Base-by-base conservation (phyloP, 1,140 invertebrate genomes). In the Ctenoplectra terminalis region DNA sequence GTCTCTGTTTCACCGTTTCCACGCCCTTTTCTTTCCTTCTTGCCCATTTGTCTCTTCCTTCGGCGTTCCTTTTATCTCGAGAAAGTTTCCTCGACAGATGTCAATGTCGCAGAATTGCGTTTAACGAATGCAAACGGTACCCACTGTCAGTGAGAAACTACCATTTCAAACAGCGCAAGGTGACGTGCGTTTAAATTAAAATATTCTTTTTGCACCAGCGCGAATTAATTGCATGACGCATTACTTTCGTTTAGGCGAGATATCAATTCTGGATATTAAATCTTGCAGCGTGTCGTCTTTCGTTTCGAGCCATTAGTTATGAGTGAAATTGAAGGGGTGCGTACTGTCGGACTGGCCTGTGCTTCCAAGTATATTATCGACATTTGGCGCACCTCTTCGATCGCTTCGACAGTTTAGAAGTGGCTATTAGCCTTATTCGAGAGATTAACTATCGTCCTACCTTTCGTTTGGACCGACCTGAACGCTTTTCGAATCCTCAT, bases 341-440 rank as follows among this genome's bases (percentile, higher is more conserved):
- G 73, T 64, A 58, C 74, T 74, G 83, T 72, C 85, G 61, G 54
- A 31, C 37, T 58, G 61, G 73, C 15, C 61, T 43, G 66, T 56
- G 80, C 78, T 17, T 43, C 54, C 64, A 71, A 80, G 81, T 81
- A 76, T 82, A 88, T 84, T 89, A 88, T 88, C 87, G 82, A 83
- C 85, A 89, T 87, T 88, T 83, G 87, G 79, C 81, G 83, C 82
- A 78, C 83, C 86, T 86, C 85, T 85, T 75, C 73, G 80, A 85
- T 83, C 85, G 82, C 48, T 87, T 79, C 80, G 52, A 69, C 80
- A 87, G 80, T 89, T 85, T 82, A 56, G 76, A 87, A 87, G 85
- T 87, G 86, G 85, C 86, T 76, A 78, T 88, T 88, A 82, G 77
- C 80, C 76, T 87, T 82, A 72, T 87, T 88, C 74, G 34, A 73